phyloP scores from a whole-genome alignment of 2,113 vertebrate genomes.

The Dasyurus viverrinus region DNA sequence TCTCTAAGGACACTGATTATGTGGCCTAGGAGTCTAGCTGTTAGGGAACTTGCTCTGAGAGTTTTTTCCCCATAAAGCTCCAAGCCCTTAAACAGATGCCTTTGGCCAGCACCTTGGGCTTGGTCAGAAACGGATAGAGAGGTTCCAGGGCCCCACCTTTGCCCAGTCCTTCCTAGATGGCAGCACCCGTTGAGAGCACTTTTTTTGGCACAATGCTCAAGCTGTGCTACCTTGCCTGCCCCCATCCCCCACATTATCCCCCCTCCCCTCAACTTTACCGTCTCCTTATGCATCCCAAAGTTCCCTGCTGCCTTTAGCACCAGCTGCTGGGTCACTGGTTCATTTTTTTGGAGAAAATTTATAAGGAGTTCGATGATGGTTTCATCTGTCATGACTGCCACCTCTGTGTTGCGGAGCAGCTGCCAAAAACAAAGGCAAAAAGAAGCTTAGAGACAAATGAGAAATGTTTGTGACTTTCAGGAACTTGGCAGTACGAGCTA shows the following conservation, averaged over 20 bases:
- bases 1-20: neutral
- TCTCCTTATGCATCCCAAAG: neutral
- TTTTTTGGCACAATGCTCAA: neutral
- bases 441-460: neutral
- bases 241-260: neutral
- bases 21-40: neutral
- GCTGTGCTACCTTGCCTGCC: neutral
- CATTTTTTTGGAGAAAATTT: neutral
- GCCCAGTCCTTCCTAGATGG: neutral
- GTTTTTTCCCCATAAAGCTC: neutral
- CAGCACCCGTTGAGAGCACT: neutral
- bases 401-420: neutral
- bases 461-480: too few relatives aligned
- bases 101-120: neutral
- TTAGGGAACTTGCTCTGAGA: neutral
- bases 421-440: neutral
- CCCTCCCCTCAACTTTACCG: neutral
- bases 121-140: too few relatives aligned
- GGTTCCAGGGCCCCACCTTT: neutral
- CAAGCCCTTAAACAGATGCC: neutral
- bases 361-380: neutral
- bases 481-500: accelerated
- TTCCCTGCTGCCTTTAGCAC: neutral
- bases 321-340: neutral
- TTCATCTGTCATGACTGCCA: neutral